Evolutionary conservation across 2,888 invertebrate genomes (phyloP).

Genomic region (Byasa hedistus): DNA sequence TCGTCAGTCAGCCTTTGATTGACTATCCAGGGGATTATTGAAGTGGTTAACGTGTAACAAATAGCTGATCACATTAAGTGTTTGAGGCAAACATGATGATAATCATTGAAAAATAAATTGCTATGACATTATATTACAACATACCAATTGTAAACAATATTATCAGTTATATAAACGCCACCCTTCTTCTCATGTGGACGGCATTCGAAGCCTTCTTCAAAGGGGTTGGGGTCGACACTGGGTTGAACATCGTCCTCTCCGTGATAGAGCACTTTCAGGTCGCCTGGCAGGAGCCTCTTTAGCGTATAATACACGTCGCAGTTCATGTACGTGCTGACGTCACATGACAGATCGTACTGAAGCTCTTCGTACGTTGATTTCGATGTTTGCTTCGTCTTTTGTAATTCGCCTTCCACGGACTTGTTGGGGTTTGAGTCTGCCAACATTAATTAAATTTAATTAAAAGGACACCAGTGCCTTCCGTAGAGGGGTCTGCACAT

Average conservation of each 20-base stretch:
- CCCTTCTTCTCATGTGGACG: constrained; percentile 86
- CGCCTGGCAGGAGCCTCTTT: constrained; percentile 90
- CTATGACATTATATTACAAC: not conserved
- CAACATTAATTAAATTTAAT: constrained; percentile 23
- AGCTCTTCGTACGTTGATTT: constrained; percentile 61
- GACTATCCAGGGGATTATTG: too few species aligned
- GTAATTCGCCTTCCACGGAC: constrained; percentile 61
- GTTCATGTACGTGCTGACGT: constrained; percentile 87
- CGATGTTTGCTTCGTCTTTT: constrained; percentile 46
- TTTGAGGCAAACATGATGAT: too few species aligned
- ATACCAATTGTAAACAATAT: constrained; percentile 86
- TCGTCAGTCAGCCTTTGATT: too few species aligned
- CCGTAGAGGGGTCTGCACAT: too few species aligned
- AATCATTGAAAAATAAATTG: not conserved
- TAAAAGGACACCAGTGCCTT: not conserved
- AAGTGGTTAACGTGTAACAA: too few species aligned
- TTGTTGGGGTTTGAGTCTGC: constrained; percentile 67
- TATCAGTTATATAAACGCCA: constrained; percentile 89
- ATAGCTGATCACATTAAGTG: too few species aligned
- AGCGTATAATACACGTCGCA: constrained; percentile 88
- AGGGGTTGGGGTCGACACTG: constrained; percentile 84
- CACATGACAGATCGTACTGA: constrained; percentile 82
- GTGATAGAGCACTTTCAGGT: constrained; percentile 87
- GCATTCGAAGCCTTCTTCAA: constrained; percentile 82
- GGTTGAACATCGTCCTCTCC: constrained; percentile 66